Base-by-base conservation (phyloP, 1,140 invertebrate genomes). In the Campodea augens region DNA sequence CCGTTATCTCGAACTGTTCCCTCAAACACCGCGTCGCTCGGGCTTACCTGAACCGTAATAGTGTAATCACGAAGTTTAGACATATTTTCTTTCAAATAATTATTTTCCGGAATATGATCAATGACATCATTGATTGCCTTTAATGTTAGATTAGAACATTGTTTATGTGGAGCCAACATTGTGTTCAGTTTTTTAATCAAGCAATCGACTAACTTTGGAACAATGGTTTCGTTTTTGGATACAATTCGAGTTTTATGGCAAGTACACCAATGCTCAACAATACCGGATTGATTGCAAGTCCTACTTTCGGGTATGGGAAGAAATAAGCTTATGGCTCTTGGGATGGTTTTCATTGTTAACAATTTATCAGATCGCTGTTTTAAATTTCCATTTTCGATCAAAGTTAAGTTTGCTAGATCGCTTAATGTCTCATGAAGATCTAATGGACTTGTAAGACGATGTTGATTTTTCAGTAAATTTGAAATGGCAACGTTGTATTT, bases 231-330 rank as follows among this genome's bases (percentile, higher is more conserved):
- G 4, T 5, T 3, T 18, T n/a, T 2, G n/a, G 22, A 3, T 13
- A 60, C 50, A 20, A 49, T 25, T 48, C 55, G 39, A 60, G 64
- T 69, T 4, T 54, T 50, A 18, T 70, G 49, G 49, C 71, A 73
- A 32, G 66, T 62, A 48, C 71, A 73, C 68, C 68, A 74, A 49
- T 73, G 69, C 3, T 65, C 54, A 25, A 59, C 60, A 25, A 73
- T 66, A 3, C 55, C 60, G 10, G 69, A 68, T 43, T 65, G 53
- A 32, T 45, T 24, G 52, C 67, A 69, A 20, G 58, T 60, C 24
- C 67, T 49, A 7, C 53, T 49, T 1, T 23, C 38, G n/a, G 63
- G 61, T 22, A 67, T 55, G 24, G 55, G 48, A 3, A 50, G 41
- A 22, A 64, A 55, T 12, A 66, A 48, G 49, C 62, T 65, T 1